phyloP scores from a whole-genome alignment of 2,888 invertebrate genomes.

The Ormyrus labotus region DNA sequence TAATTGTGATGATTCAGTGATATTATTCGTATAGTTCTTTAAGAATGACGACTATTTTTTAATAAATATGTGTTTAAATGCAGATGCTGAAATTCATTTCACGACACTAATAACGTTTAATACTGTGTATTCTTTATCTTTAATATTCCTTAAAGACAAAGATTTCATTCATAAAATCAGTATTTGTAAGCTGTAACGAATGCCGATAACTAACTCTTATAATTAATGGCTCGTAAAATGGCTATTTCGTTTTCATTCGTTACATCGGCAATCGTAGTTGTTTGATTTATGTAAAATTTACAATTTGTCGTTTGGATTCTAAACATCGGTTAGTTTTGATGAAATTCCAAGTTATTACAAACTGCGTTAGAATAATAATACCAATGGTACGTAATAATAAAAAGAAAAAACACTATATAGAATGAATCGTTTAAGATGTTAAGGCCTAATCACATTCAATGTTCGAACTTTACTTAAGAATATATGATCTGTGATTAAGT shows the following conservation, averaged over 20 bases:
- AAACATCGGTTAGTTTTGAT: no score
- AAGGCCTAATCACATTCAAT: conserved; percentile 40
- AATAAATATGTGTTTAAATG: conserved; percentile 44
- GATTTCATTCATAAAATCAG: conserved; percentile 14
- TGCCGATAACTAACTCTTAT: not conserved
- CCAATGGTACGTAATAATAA: not conserved
- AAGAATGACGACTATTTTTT: conserved; percentile 52
- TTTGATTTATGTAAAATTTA: no score
- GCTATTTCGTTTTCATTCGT: no score
- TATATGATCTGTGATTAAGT: conserved; percentile 44
- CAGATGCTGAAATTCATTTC: conserved; percentile 30
- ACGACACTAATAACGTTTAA: conserved; percentile 18
- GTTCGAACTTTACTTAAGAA: conserved; percentile 33
- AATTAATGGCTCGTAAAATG: no score
- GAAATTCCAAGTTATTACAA: not conserved
- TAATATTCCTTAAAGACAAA: conserved; percentile 15
- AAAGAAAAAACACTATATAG: not conserved
- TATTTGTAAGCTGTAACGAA: not conserved
- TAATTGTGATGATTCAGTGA: conserved; percentile 54
- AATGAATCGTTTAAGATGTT: conserved; percentile 18
- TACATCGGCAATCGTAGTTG: no score
- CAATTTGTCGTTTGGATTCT: no score
- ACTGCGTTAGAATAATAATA: not conserved
- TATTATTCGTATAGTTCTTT: conserved; percentile 47
- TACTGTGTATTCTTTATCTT: not conserved